Evolutionary conservation across 1,140 invertebrate species (phyloP).

Genomic region (Zaprionus ornatus): DNA sequence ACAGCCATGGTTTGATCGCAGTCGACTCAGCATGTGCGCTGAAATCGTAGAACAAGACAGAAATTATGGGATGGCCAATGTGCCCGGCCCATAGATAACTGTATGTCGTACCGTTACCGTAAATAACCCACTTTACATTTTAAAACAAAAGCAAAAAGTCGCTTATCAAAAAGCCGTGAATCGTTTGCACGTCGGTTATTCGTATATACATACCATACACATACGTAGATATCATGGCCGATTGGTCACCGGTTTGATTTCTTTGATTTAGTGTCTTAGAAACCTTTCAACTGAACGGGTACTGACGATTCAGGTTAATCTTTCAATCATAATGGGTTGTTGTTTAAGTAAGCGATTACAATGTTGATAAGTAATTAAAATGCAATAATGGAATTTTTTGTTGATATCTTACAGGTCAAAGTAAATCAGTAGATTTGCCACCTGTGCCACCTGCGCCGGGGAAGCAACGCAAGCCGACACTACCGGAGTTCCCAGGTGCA

Average conservation of each 20-base stretch:
- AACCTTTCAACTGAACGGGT: conserved; percentile 54
- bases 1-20: conserved; percentile 10
- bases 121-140: conserved; percentile 80
- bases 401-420: conserved; percentile 47
- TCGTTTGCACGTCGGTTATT: conserved; percentile 55
- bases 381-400: not conserved
- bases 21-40: conserved; percentile 47
- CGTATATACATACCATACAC: conserved; percentile 26
- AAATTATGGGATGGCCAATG: conserved; percentile 17
- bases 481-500: conserved; percentile 58
- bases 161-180: conserved; percentile 67
- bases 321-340: conserved; percentile 62
- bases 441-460: conserved; percentile 60
- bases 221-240: conserved; percentile 39
- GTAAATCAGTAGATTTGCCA: conserved; percentile 74
- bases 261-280: conserved; percentile 67
- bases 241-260: conserved; percentile 76
- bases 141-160: conserved; percentile 68
- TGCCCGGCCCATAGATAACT: conserved; percentile 49
- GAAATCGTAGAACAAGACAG: conserved; percentile 17
- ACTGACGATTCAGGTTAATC: conserved; percentile 12
- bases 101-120: conserved; percentile 39
- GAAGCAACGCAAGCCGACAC: conserved; percentile 43
- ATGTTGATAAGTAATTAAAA: conserved; percentile 14
- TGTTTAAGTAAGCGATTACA: conserved; percentile 64